Base-by-base conservation (phyloP, 1,140 invertebrate genomes). In the Leptopilina boulardi region DNA sequence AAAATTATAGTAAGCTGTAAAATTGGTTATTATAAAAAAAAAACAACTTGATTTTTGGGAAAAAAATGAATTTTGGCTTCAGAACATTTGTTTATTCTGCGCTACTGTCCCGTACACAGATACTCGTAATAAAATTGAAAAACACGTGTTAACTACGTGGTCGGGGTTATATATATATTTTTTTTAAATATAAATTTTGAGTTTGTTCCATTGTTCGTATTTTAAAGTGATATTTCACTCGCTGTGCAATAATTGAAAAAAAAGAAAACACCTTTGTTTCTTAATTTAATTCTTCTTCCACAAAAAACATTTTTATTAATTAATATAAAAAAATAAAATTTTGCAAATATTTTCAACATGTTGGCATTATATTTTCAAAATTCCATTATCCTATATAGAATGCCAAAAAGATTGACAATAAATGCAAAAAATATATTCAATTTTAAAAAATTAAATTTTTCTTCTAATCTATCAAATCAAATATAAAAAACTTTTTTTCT, bases 81-180 rank as follows among this genome's bases (percentile, higher is more conserved):
- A 80, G 75, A 82, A 82, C 79, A 82, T 81, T 71, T 70, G 23
- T 82, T 84, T 82, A 84, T 82, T 84, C 75, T 77, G 79, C 51
- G 71, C 77, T 80, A 82, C 77, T 80, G 79, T 79, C 21, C 80
- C 76, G 77, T 84, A 82, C 80, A 83, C 75, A 83, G 77, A 84
- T 78, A 82, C 75, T 78, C 74, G 80, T 84, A 84, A 83, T 82
- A 84, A 82, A 84, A 82, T 84, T 81, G 73, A 84, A 84, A 83
- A 85, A 83, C 76, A 81, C 76, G 78, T 59, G 74, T 80, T 70
- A 83, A 70, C 74, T 83, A 80, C 70, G 59, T 85, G 76, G 75
- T 82, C 76, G 77, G 54, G 75, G 41, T 76, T 73, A 79, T 80
- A 80, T 77, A n/a, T n/a, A n/a, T n/a, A n/a, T 77, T 38, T 38